These are phyloP conservation scores for Drosophila cognata DNA, from an alignment of 2,888 invertebrate genomes.

Conservation along the genomic window DNA sequence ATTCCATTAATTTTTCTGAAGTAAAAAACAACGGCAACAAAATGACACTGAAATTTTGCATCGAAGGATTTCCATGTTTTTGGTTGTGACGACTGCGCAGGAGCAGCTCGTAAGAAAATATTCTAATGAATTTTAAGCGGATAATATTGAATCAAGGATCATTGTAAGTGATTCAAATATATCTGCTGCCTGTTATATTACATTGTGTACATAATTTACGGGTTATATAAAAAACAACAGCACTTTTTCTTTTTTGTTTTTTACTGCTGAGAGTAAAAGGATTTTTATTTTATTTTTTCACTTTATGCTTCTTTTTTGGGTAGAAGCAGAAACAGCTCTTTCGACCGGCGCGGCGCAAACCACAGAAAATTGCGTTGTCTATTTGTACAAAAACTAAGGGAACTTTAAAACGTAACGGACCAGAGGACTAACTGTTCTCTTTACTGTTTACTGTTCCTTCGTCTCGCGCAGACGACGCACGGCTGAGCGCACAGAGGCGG, in stretches of 20 bases:
- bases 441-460: conserved; percentile 85
- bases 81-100: too few relatives aligned
- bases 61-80: neutral
- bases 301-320: conserved; percentile 37
- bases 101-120: neutral
- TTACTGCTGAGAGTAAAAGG: conserved; percentile 68
- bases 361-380: conserved; percentile 75
- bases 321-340: conserved; percentile 51
- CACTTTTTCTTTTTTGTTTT: conserved; percentile 21
- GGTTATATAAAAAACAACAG: conserved; percentile 26
- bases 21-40: too few relatives aligned
- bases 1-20: too few relatives aligned
- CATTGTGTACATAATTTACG: neutral
- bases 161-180: neutral
- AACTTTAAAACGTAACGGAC: conserved; percentile 64
- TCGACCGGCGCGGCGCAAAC: conserved; percentile 76
- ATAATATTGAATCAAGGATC: neutral
- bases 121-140: neutral
- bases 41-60: too few relatives aligned
- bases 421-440: conserved; percentile 34
- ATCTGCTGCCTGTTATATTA: neutral
- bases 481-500: conserved; percentile 98
- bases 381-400: conserved; percentile 55
- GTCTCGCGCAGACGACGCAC: conserved; percentile 97
- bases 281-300: conserved; percentile 50